Base-by-base conservation (phyloP, 1,140 invertebrate genomes). In the Diorhabda sublineata region DNA sequence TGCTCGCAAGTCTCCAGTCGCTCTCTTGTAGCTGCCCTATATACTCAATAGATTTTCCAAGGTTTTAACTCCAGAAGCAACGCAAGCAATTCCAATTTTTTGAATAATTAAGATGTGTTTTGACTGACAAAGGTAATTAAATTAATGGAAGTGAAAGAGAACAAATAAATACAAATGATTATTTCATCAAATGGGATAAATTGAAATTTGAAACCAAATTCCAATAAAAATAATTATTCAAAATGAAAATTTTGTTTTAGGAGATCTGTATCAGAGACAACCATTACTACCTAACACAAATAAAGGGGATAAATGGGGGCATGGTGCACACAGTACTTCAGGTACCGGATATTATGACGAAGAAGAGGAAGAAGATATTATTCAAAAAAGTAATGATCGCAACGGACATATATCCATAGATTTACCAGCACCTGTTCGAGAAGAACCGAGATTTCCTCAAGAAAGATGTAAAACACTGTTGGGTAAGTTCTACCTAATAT, bases 391-490 rank as follows among this genome's bases (percentile, higher is more conserved):
- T 5, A 71, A 72, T 8, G 71, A 66, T 9, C 66, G 72, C 11
- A 82, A 81, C 75, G 81, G 80, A n/a, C 72, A 81, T 42, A 79
- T 84, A 47, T 79, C 79, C 69, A 84, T 85, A 61, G 79, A 82
- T 66, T 79, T 84, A 67, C 83, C 84, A 41, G 63, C 81, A 43
- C 81, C 83, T 4, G 72, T 79, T 41, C 76, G 87, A 69, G 87
- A 89, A 71, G 87, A 89, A 76, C 86, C 87, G 2, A 80, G 86
- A 71, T 90, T 87, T 79, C 89, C 88, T 4, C 88, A 90, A 78
- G 89, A 91, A 80, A 87, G 88, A 76, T 88, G 86, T 82, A 91
- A 91, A 86, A 90, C 89, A 9, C 81, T 89, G 72, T 74, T 89
- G 71, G 86, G 87, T 89, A 78, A 63, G 65, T 61, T 8, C 11